Evolutionary conservation across 2,113 vertebrate species (phyloP).

Genomic region (Cricetomys ansorgei): DNA sequence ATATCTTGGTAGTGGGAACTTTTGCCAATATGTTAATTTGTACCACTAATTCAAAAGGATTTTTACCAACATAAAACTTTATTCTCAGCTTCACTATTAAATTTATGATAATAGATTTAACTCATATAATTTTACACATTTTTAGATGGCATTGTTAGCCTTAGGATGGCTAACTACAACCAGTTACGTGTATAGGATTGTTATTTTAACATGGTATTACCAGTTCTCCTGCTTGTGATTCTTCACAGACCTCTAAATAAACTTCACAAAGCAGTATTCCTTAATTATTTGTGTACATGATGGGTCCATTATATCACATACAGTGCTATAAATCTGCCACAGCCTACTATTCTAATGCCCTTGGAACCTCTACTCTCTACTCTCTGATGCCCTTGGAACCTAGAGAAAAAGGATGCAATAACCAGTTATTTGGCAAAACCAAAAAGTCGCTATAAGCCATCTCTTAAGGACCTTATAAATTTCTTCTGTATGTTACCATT

Average conservation of each 20-base stretch:
- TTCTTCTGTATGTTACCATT: background rate
- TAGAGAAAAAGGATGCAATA: background rate
- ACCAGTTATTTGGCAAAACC: background rate
- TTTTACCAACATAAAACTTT: background rate
- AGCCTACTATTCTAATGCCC: background rate
- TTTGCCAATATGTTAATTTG: background rate
- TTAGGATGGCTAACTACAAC: background rate
- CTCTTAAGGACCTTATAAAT: background rate
- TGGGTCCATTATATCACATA: background rate
- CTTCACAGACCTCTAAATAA: background rate
- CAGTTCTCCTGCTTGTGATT: background rate
- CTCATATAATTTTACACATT: background rate
- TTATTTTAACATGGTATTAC: background rate
- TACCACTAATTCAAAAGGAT: background rate
- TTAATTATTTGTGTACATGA: background rate
- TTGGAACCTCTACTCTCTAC: background rate
- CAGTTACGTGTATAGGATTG: background rate
- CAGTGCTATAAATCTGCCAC: no score
- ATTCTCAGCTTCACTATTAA: background rate
- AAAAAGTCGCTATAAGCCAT: background rate
- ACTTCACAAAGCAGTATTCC: no score
- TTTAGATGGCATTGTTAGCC: background rate
- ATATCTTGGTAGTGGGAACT: background rate
- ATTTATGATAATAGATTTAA: background rate
- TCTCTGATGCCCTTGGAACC: background rate